Evolutionary conservation across 2,888 invertebrate genomes (phyloP).

Genomic region (Erynnis tages): DNA sequence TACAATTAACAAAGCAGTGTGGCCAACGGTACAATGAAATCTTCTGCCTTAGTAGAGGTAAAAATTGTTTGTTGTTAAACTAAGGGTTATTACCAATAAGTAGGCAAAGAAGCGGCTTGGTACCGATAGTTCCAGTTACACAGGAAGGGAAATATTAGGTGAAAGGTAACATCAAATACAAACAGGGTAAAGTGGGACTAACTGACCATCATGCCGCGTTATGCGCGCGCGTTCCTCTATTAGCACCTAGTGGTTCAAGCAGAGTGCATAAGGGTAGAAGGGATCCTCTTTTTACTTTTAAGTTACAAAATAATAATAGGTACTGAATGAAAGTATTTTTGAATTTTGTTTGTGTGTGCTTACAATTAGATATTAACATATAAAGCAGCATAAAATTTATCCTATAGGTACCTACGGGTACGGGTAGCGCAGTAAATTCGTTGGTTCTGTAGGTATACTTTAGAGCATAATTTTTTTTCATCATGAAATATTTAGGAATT

Average conservation of each 20-base stretch:
- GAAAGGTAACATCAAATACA: slow-evolving; percentile 66
- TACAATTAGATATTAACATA: too few species aligned
- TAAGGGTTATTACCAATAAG: slow-evolving; percentile 40
- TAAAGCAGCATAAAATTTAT: too few species aligned
- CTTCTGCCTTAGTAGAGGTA: not conserved
- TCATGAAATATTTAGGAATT: too few species aligned
- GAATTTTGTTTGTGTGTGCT: too few species aligned
- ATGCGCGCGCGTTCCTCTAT: slow-evolving; percentile 59
- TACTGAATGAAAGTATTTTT: too few species aligned
- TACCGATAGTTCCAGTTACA: slow-evolving; percentile 66
- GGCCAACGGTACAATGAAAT: not conserved
- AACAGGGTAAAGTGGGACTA: slow-evolving; percentile 71
- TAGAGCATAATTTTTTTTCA: too few species aligned
- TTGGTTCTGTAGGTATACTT: too few species aligned
- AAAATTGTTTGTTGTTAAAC: slow-evolving; percentile 11
- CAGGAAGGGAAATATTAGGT: slow-evolving; percentile 72
- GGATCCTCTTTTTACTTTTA: not conserved
- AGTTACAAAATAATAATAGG: too few species aligned
- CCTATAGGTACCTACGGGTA: too few species aligned
- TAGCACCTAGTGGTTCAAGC: slow-evolving; percentile 56
- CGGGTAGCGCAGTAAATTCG: too few species aligned
- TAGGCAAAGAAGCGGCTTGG: slow-evolving; percentile 55
- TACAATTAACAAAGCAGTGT: too few species aligned
- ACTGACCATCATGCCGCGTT: slow-evolving; percentile 55
- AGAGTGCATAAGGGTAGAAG: not conserved